Base-by-base conservation (phyloP, 2,113 vertebrate species). In the Platichthys flesus region DNA sequence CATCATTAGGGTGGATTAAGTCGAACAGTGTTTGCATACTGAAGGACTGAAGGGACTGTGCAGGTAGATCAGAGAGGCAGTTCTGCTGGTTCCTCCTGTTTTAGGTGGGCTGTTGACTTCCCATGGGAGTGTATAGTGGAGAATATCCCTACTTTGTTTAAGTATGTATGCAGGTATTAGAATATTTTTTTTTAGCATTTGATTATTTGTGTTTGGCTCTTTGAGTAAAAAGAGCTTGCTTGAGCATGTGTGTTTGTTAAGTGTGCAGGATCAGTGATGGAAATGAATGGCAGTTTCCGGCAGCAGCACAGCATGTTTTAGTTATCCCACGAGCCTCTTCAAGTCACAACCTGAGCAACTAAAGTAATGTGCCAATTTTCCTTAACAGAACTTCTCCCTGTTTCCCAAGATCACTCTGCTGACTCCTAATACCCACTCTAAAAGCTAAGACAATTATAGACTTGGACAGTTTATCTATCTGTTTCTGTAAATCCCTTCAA, bases 1-100 rank as follows among this genome's bases (percentile, higher is more conserved):
- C 89, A 93, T 93, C 83, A 87, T 93, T 93, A 89, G 83, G 28
- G 58, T 37, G 84, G 79, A 90, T 91, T 89, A 90, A 93, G 82
- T 91, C 82, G 82, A 93, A 90, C 86, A 86, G 71, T 84, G 84
- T 89, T 90, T 90, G 81, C 79, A 71, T 82, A 76, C 63, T 62
- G 67, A 86, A 78, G 82, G 78, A 86, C 67, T 75, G 59, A 79
- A 78, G 83, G 78, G 81, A 82, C 67, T 23, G 51, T 35, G 51
- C 3, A 52, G 57, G 42, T 68, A 64, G 68, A 59, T 80, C 60
- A 35, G 45, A 72, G 62, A 87, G 79, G 57, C 35, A 10, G 63
- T 55, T 68, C 9, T 23, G 63, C 26, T 8, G 35, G 20, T 69
- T 78, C 26, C 49, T 66, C 20, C 70, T 23, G 26, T 71, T 85